Base-by-base conservation (phyloP, 2,888 invertebrate genomes). In the Ichneumoninae sp. region DNA sequence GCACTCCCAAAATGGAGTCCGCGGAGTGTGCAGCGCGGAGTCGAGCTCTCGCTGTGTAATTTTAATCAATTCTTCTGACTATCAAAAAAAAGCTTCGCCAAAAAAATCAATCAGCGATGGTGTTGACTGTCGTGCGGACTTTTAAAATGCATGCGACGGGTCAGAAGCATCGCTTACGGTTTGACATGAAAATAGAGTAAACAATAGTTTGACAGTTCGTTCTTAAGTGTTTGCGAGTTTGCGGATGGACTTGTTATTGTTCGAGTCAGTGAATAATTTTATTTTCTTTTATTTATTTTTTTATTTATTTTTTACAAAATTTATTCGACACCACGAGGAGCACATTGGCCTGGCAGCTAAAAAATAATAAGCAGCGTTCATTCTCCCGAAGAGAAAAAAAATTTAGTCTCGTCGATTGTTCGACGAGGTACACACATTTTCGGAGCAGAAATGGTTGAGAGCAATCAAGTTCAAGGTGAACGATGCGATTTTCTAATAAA, bases 1-100 rank as follows among this genome's bases (percentile, higher is more conserved):
- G 79, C 69, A 85, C 78, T 85, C 60, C 71, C 85, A 85, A 85
- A 85, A 85, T 85, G 85, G 85, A 85, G 85, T 79, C 79, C 5
- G 40, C 82, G 75, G 70, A 76, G 66, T 71, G 65, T 76, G 57
- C 76, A 50, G 79, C 71, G 85, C 79, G 82, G 70, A 33, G 22
- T 44, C 30, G 19, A 69, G 78, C 60, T 75, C 74, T 78, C 78
- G 73, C 60, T 65, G 40, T 71, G 52, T 52, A 36, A 57, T 66
- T 79, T 73, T 36, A 50, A 73, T 44, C 50, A 71, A 19, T 79
- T 79, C 22, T 22, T 70, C 60, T 13, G 50, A 19, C 47, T 19
- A 8, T 5, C 0, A 68, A 73, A 50, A n/a, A 74, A 84, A 13
- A 13, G 47, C 69, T 60, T 60, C 66, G n/a, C 26, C 73, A 13